phyloP scores from a whole-genome alignment of 2,797 vertebrate genomes.

The Eleutherodactylus coqui region DNA sequence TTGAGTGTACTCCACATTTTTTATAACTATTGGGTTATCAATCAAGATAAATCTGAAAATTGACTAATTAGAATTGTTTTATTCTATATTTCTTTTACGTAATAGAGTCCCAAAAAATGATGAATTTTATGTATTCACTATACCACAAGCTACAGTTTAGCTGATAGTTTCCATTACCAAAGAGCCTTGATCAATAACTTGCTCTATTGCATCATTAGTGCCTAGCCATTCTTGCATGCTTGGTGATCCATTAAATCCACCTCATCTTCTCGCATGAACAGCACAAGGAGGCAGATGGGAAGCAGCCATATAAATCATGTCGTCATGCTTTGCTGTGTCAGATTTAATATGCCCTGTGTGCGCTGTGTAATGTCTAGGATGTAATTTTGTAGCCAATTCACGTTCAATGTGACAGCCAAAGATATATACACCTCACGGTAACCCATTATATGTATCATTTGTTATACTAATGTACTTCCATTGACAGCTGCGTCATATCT shows the following conservation, averaged over 20 bases:
- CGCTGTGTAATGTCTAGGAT: slow-evolving; percentile 54
- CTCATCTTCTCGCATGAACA: background rate
- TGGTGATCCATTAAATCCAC: slow-evolving; percentile 7
- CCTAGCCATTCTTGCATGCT: background rate
- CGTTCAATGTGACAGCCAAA: slow-evolving; percentile 49
- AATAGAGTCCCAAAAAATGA: no score
- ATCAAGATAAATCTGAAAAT: background rate
- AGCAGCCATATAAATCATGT: slow-evolving; percentile 37
- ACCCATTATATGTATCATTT: slow-evolving; percentile 53
- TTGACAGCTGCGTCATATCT: slow-evolving; percentile 40
- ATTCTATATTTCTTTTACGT: background rate
- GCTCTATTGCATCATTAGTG: background rate
- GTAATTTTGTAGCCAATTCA: slow-evolving; percentile 55
- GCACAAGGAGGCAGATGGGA: slow-evolving; percentile 32
- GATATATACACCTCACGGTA: slow-evolving; percentile 39
- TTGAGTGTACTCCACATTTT: background rate
- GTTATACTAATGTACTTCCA: slow-evolving; percentile 58
- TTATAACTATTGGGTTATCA: background rate
- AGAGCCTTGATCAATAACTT: slow-evolving; percentile 12
- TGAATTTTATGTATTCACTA: background rate
- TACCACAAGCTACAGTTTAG: background rate
- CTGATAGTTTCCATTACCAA: background rate
- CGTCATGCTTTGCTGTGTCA: slow-evolving; percentile 53
- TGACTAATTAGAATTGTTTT: background rate
- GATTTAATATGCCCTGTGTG: slow-evolving; percentile 48